A percentile compares a stretch with the other conserved stretches of the same genome.
Conservation (phyloP, 2,888 invertebrate species). For the Plutella xylostella region DNA sequence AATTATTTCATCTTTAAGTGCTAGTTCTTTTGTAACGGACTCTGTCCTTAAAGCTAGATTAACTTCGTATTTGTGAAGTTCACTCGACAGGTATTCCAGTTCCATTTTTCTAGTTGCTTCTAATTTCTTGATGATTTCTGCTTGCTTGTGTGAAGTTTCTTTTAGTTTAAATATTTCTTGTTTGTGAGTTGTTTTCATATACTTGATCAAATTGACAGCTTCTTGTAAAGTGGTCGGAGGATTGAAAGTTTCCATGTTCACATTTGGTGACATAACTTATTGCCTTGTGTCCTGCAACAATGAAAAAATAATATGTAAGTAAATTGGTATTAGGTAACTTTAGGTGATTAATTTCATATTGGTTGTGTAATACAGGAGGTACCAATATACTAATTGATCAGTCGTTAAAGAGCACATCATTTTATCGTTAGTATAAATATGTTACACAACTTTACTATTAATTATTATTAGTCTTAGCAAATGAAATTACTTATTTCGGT, state of each 20-base stretch:
- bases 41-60: constrained; percentile 51
- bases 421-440: neutral
- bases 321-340: neutral
- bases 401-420: too few species aligned
- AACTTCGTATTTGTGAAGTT: constrained; percentile 59
- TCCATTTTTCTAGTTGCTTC: constrained; percentile 55
- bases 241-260: constrained; percentile 38
- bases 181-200: constrained; percentile 56
- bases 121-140: constrained; percentile 50
- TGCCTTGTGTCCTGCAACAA: constrained; percentile 18
- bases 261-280: constrained; percentile 39
- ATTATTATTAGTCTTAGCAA: neutral
- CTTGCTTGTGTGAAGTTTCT: constrained; percentile 46
- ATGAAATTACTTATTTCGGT: too few species aligned
- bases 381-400: too few species aligned
- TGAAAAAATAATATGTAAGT: neutral
- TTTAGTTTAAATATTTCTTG: constrained; percentile 51
- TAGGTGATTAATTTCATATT: neutral
- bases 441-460: neutral
- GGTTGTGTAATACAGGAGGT: neutral
- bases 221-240: constrained; percentile 56
- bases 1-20: constrained; percentile 53
- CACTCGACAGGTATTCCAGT: constrained; percentile 53
- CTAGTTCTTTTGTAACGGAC: constrained; percentile 46
- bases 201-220: constrained; percentile 59